Conservation (phyloP, 2,797 vertebrate species). For the Parotocinclus haroldoi region DNA sequence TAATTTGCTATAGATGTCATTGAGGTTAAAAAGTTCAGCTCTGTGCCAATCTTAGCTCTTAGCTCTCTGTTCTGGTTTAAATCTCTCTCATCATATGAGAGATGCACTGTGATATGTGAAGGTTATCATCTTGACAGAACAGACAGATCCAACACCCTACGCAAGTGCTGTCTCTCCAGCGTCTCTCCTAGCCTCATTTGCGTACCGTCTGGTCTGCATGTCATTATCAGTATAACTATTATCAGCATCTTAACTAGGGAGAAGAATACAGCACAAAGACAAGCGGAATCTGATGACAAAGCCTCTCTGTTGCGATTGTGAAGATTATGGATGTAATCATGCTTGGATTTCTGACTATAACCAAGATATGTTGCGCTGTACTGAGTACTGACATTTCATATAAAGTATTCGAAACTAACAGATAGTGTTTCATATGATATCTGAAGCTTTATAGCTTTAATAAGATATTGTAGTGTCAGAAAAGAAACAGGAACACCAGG, state of each 20-base stretch:
- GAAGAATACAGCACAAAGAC: conserved; percentile 15
- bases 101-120: conserved; percentile 37
- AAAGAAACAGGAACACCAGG: no score
- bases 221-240: conserved; percentile 33
- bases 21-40: neutral
- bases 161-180: conserved; percentile 21
- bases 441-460: no score
- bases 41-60: neutral
- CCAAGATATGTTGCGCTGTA: conserved; percentile 1
- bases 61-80: neutral
- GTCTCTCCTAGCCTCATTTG: conserved; percentile 11
- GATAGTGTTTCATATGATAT: no score
- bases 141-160: conserved; percentile 40
- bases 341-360: conserved; percentile 15
- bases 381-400: conserved; percentile 2
- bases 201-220: conserved; percentile 40
- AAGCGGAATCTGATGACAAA: conserved; percentile 17
- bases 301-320: conserved; percentile 13
- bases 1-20: conserved; percentile 4
- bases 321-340: conserved; percentile 22
- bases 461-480: no score
- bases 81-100: conserved; percentile 14
- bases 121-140: conserved; percentile 46
- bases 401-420: no score
- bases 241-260: conserved; percentile 17